Conservation (phyloP, 1,140 invertebrate species). For the Coenobita brevimanus region DNA sequence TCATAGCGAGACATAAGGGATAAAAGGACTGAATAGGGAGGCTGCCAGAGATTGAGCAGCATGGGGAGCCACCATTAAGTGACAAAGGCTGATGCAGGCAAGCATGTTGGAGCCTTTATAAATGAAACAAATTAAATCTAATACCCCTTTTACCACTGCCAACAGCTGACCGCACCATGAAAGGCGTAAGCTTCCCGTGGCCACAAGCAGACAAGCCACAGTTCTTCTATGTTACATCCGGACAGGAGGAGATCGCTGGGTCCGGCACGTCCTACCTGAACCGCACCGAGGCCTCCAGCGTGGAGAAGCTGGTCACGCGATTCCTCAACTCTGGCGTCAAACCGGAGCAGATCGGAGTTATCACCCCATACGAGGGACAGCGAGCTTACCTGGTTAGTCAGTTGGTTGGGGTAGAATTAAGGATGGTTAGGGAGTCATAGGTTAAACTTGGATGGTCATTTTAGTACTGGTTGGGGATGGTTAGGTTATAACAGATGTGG, state of each 20-base stretch:
- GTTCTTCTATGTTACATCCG: conserved; percentile 97
- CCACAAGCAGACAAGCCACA: conserved; percentile 96
- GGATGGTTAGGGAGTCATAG: too few species aligned
- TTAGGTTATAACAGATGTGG: too few species aligned
- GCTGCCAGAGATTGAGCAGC: too few species aligned
- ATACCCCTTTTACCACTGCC: not conserved
- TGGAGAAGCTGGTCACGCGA: conserved; percentile 96
- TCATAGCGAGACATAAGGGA: too few species aligned
- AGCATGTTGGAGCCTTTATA: too few species aligned
- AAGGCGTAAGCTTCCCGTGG: conserved; percentile 98
- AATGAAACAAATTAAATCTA: too few species aligned
- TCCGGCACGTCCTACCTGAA: conserved; percentile 99
- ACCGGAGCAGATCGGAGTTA: conserved; percentile 99
- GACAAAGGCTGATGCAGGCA: too few species aligned
- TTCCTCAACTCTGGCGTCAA: conserved; percentile 96
- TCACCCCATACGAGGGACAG: conserved; percentile 99
- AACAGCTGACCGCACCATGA: conserved; percentile 88
- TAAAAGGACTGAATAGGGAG: too few species aligned
- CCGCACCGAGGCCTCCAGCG: conserved; percentile 97
- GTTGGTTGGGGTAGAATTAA: too few species aligned
- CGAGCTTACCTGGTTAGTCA: conserved; percentile 90
- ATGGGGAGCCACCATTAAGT: too few species aligned
- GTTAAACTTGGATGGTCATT: too few species aligned
- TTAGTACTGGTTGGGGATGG: too few species aligned
- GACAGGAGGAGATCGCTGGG: conserved; percentile 98